Evolutionary conservation across 1,140 invertebrate species (phyloP).

Genomic region (Ceratosolen fusciceps): DNA sequence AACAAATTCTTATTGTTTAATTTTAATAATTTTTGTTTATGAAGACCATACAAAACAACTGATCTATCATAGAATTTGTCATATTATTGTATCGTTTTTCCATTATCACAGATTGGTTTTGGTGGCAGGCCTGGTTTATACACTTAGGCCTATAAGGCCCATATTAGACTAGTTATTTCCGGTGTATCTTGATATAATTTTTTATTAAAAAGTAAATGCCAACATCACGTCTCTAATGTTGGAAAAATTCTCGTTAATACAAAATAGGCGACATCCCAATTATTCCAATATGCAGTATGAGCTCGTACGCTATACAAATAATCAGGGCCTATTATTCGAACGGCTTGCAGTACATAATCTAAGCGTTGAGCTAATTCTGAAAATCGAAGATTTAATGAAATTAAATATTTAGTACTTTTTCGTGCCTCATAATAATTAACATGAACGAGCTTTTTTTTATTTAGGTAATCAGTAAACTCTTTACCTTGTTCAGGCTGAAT

Average conservation of each 20-base stretch:
- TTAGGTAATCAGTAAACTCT: neutral
- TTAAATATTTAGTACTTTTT: no score
- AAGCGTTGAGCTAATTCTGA: conserved; percentile 76
- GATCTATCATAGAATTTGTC: conserved; percentile 51
- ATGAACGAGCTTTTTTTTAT: neutral
- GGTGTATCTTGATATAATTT: conserved; percentile 52
- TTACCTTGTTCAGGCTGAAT: conserved; percentile 68
- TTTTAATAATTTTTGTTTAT: conserved; percentile 33
- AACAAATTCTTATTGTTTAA: conserved; percentile 36
- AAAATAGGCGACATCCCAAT: conserved; percentile 80
- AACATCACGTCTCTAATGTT: conserved; percentile 71
- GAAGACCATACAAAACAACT: conserved; percentile 44
- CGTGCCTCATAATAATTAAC: no score
- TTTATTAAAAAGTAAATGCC: conserved; percentile 54
- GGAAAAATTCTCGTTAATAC: conserved; percentile 78
- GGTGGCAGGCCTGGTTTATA: conserved; percentile 62
- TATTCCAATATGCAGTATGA: conserved; percentile 82
- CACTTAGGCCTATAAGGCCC: conserved; percentile 56
- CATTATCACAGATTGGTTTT: conserved; percentile 71
- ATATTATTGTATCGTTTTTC: conserved; percentile 70
- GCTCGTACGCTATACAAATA: conserved; percentile 79
- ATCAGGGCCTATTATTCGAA: conserved; percentile 73
- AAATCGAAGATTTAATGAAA: no score
- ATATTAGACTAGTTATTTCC: conserved; percentile 64
- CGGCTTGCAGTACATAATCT: conserved; percentile 78